Conservation (phyloP, 2,113 vertebrate species). For the Euleptes europaea region DNA sequence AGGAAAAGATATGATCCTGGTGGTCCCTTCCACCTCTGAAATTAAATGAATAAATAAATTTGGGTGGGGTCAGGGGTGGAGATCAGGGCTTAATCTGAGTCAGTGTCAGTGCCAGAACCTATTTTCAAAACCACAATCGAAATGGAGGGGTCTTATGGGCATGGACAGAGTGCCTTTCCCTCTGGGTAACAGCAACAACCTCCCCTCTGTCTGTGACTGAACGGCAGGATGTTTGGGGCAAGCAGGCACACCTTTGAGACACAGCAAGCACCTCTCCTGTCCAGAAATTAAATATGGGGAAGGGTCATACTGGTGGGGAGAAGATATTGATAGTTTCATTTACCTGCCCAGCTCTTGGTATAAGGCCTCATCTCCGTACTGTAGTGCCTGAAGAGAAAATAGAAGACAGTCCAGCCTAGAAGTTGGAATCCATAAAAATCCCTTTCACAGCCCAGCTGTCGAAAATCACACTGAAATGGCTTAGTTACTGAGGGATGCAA, state of each 20-base stretch:
- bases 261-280: not conserved
- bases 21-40: not conserved
- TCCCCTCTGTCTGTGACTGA: not conserved
- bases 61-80: accelerated
- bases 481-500: too few relatives aligned
- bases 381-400: not conserved
- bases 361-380: not conserved
- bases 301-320: too few relatives aligned
- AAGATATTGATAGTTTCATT: not conserved
- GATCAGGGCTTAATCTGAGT: not conserved
- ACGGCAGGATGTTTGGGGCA: not conserved
- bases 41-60: not conserved
- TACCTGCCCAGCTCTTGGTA: not conserved
- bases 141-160: not conserved
- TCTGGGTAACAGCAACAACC: not conserved
- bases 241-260: not conserved
- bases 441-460: not conserved
- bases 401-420: not conserved
- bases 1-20: too few relatives aligned
- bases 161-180: not conserved
- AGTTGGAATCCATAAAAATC: not conserved
- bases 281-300: not conserved
- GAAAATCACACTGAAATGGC: too few relatives aligned
- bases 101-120: not conserved
- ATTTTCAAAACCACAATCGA: not conserved